Evolutionary conservation across 1,140 invertebrate species (phyloP).

Genomic region (Temnothorax longispinosus): DNA sequence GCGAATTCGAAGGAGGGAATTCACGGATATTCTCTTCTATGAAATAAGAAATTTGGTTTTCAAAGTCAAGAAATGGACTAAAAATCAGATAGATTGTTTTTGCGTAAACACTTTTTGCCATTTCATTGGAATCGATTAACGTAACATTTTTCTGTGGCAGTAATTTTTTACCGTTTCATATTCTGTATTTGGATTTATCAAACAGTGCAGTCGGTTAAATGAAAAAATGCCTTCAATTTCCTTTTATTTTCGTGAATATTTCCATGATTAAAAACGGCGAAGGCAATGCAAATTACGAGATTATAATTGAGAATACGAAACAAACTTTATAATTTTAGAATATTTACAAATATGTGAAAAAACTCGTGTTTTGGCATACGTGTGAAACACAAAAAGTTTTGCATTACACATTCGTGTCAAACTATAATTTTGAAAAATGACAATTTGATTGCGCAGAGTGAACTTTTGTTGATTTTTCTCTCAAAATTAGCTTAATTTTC

Average conservation of each 20-base stretch:
- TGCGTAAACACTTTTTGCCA: not conserved
- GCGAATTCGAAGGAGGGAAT: slow-evolving; percentile 2
- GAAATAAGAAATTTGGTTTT: slow-evolving; percentile 21
- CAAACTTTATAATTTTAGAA: not conserved
- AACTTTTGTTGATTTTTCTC: not conserved
- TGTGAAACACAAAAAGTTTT: not conserved
- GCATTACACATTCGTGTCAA: not conserved
- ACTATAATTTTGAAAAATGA: slow-evolving; percentile 2
- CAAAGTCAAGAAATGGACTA: not conserved
- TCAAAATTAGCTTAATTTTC: slow-evolving; percentile 36
- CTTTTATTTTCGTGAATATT: not conserved
- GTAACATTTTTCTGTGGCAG: not conserved
- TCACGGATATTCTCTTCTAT: slow-evolving; percentile 1
- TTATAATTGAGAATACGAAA: not conserved
- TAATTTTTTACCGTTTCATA: not conserved
- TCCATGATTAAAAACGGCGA: not conserved
- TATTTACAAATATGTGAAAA: not conserved
- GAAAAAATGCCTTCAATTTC: not conserved
- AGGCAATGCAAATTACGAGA: not conserved
- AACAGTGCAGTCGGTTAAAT: not conserved
- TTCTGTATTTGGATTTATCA: not conserved
- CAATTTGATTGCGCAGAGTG: slow-evolving; percentile 17
- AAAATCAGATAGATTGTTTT: not conserved
- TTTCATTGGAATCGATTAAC: not conserved
- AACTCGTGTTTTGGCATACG: not conserved